Percentiles rank a stretch among this genome's conserved stretches.
Conservation (phyloP, 2,797 vertebrate species). For the Acrossocheilus wenchowensis region DNA sequence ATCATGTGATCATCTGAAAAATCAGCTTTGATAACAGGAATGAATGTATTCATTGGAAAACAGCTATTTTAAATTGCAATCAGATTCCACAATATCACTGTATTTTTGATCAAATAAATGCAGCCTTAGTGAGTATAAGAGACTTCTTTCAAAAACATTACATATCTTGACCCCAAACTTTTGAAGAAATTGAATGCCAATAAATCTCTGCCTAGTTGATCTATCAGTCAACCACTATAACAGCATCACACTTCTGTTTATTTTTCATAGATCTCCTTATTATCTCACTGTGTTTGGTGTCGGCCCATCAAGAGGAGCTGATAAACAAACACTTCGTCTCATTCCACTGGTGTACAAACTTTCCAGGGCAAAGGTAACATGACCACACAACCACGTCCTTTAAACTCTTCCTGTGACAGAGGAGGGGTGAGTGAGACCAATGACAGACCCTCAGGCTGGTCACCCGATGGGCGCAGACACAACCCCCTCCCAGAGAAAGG, state of each 20-base stretch:
- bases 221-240: background rate
- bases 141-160: background rate
- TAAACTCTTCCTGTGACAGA: constrained; percentile 44
- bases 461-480: constrained; percentile 46
- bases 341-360: constrained; percentile 1
- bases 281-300: constrained; percentile 23
- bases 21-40: background rate
- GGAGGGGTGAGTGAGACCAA: constrained; percentile 37
- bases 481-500: background rate
- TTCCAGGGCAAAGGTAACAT: constrained; percentile 60
- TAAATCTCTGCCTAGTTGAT: background rate
- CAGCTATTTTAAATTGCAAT: background rate
- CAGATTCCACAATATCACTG: background rate
- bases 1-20: background rate
- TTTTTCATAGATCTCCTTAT: background rate
- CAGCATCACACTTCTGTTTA: too few relatives aligned
- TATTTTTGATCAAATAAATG: background rate
- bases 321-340: constrained; percentile 37
- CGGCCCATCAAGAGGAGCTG: constrained; percentile 8
- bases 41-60: background rate
- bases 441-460: constrained; percentile 40
- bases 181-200: background rate
- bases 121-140: background rate
- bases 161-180: background rate
- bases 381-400: constrained; percentile 29